Evolutionary conservation across 2,113 vertebrate species (phyloP).

Genomic region (Menura novaehollandiae): DNA sequence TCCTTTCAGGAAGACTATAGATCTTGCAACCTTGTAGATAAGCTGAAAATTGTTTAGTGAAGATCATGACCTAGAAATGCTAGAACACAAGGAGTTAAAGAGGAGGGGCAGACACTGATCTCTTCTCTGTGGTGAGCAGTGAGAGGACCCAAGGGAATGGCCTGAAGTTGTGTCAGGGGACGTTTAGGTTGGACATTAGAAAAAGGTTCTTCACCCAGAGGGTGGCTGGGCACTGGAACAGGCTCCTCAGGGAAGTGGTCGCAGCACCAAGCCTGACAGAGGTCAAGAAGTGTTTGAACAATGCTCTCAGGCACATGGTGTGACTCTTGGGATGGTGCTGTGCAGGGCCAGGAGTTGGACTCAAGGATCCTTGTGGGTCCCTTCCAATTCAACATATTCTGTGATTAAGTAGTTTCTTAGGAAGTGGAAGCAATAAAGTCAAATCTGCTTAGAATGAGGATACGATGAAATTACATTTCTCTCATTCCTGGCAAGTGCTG

Average conservation of each 20-base stretch:
- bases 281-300: rapidly evolving
- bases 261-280: not conserved
- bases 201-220: rapidly evolving
- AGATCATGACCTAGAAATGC: not conserved
- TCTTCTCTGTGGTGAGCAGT: not conserved
- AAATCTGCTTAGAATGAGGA: not conserved
- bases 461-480: not conserved
- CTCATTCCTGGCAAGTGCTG: not conserved
- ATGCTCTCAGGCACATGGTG: rapidly evolving
- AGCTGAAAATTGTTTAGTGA: not conserved
- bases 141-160: not conserved
- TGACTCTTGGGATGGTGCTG: too few species aligned
- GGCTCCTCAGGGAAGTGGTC: not conserved
- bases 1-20: not conserved
- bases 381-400: not conserved
- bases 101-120: not conserved
- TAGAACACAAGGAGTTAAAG: not conserved
- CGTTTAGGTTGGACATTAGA: not conserved
- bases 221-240: not conserved
- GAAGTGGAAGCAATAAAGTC: not conserved
- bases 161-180: not conserved
- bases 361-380: not conserved
- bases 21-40: not conserved
- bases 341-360: not conserved
- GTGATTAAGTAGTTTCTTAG: not conserved